Evolutionary conservation across 2,113 vertebrate species (phyloP).

Genomic region (Osmerus mordax): DNA sequence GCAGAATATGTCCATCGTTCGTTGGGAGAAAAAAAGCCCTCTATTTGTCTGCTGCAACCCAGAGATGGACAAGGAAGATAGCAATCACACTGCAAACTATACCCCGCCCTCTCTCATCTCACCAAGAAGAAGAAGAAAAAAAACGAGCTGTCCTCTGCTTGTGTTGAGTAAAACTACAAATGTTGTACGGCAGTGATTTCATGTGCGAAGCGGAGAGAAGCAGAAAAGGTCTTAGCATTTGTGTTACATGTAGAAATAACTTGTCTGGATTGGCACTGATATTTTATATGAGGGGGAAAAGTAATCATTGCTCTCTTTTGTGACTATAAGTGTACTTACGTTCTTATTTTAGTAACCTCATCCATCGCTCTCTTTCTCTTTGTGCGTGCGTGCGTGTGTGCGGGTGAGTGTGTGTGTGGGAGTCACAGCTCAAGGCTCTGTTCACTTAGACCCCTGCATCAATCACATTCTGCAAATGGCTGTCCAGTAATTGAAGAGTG

Average conservation of each 20-base stretch:
- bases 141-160: neutral
- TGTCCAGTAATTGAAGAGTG: conserved; percentile 6
- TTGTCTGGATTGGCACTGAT: no score
- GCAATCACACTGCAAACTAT: conserved; percentile 15
- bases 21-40: conserved; percentile 18
- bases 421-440: neutral
- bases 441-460: neutral
- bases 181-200: no score
- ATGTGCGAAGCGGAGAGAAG: no score
- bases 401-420: neutral
- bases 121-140: neutral
- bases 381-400: neutral
- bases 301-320: no score
- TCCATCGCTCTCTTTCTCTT: no score
- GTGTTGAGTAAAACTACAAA: no score
- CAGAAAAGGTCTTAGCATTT: no score
- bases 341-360: no score
- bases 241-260: no score
- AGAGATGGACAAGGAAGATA: conserved; percentile 25
- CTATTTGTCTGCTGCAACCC: conserved; percentile 35
- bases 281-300: no score
- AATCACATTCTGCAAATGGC: conserved; percentile 8
- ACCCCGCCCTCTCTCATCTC: conserved; percentile 10
- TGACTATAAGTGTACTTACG: no score
- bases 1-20: conserved; percentile 8